Base-by-base conservation (phyloP, 2,797 vertebrate genomes). In the Lates japonicus region DNA sequence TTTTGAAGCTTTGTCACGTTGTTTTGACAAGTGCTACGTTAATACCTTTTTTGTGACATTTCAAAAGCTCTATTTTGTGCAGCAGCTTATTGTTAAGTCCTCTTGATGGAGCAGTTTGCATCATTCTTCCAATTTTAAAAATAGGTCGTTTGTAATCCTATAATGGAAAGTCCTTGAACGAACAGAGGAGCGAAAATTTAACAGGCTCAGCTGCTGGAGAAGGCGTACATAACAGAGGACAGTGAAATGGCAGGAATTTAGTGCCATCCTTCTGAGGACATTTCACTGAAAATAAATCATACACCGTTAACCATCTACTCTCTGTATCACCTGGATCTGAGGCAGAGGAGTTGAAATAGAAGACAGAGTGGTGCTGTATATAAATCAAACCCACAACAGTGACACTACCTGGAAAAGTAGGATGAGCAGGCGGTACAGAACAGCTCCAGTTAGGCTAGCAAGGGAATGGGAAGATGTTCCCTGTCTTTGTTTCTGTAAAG, bases 51-150 rank as follows among this genome's bases (percentile, higher is more conserved):
- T 69, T 59, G 17, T 77, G 69, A 72, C 59, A 67, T 78, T 84
- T 84, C 65, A 82, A 70, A 87, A 75, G 74, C 12, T 65, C 31
- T 54, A 16, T 67, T 79, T 74, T 77, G 12, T 49, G 57, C 59
- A 37, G 55, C 19, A 33, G 60, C 58, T 61, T 76, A 63, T 83
- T 85, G 13, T 84, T 25, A 48, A 84, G 51, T 81, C 46, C 37
- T 65, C 86, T 59, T 78, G 68, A 78, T 70, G 66, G 52, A 78
- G 55, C 49, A 1, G 42, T 87, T 66, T 62, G 35, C 22, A 51
- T 85, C 66, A 66, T 88, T 68, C 51, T 57, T 46, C 16, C 10
- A 42, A 49, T 72, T 68, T 62, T 72, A 74, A 78, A 85, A 82
- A 67, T 42, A 37, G 46, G 14, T 42, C 10, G 19, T 76, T 83